phyloP scores from a whole-genome alignment of 2,888 invertebrate genomes.

The Phymatocera aterrima region DNA sequence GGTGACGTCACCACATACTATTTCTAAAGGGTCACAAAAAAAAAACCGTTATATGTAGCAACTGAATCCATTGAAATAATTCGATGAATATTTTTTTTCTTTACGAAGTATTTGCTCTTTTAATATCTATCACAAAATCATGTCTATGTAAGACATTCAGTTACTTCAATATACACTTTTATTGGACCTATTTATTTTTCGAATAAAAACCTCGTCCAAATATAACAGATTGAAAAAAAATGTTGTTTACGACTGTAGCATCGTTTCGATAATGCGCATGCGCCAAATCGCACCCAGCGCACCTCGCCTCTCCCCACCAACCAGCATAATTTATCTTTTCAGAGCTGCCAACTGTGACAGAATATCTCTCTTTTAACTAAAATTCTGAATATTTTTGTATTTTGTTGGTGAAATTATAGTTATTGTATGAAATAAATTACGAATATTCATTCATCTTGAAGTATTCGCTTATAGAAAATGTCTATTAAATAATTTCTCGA shows the following conservation, averaged over 20 bases:
- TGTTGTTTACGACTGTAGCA: constrained; percentile 67
- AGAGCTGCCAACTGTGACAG: not conserved
- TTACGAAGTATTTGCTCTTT: too few relatives aligned
- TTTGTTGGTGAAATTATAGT: not conserved
- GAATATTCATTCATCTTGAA: too few relatives aligned
- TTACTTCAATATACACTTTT: not conserved
- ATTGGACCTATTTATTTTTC: constrained; percentile 54
- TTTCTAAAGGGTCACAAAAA: constrained; percentile 45
- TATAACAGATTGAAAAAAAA: constrained; percentile 60
- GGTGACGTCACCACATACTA: constrained; percentile 71
- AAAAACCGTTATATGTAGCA: constrained; percentile 9
- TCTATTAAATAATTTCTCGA: too few relatives aligned
- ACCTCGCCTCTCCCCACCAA: not conserved
- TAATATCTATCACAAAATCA: not conserved
- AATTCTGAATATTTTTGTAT: not conserved
- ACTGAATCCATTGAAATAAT: not conserved
- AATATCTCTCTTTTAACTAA: not conserved
- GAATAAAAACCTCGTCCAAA: constrained; percentile 52
- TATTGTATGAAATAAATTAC: too few relatives aligned
- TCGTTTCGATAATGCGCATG: constrained; percentile 61
- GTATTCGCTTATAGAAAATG: too few relatives aligned
- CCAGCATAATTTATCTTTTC: not conserved
- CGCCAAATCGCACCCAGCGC: constrained; percentile 48
- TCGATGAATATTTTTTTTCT: not conserved
- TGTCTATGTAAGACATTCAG: not conserved